Evolutionary conservation across 2,113 vertebrate species (phyloP), one percentile per base, ranked within the genome.

Genomic region (Bolborhynchus lineola): DNA sequence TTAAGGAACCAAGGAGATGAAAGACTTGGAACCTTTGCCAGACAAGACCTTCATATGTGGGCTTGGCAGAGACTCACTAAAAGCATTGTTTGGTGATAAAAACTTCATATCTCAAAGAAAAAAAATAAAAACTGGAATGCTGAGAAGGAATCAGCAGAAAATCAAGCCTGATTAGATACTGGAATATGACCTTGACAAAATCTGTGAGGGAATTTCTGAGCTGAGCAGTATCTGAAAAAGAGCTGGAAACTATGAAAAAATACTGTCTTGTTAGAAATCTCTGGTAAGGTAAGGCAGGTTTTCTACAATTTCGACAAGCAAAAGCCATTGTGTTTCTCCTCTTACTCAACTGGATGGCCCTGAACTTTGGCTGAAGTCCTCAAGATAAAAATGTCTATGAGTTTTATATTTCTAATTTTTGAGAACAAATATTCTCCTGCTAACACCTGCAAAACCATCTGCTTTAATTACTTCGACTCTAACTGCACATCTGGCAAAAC

Each of bases 151-250:
- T 25, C 2, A 90, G 16, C 33, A 89, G 74, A 95, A 94, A 94
- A 89, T 41, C 25, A 64, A 21, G 39, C 64, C 62, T 86, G 47
- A 88, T 19, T 0, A 0, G 76, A 49, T 16, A 49, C 28, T 59
- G 37, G 23, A 67, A 95, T 90, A 94, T 60, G 50, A 90, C 72
- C 93, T 93, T 93, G 77, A 93, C 35, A 84, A 89, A 94, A 86
- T 24, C 39, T 62, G 35, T n/a, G 49, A 49, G 28, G 24, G 15
- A 87, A 76, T 88, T 86, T 79, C 52, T 91, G 64, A 93, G 23
- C 82, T 57, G 21, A 91, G 39, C 14, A 31, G 13, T 62, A 29
- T 64, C 69, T 91, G 65, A 82, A 92, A 92, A 84, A 24, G 16
- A 84, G 29, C 21, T 72, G 39, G 17, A 11, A 79, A 60, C 29